Conservation (phyloP, 2,797 vertebrate genomes). For the Luscinia megarhynchos region DNA sequence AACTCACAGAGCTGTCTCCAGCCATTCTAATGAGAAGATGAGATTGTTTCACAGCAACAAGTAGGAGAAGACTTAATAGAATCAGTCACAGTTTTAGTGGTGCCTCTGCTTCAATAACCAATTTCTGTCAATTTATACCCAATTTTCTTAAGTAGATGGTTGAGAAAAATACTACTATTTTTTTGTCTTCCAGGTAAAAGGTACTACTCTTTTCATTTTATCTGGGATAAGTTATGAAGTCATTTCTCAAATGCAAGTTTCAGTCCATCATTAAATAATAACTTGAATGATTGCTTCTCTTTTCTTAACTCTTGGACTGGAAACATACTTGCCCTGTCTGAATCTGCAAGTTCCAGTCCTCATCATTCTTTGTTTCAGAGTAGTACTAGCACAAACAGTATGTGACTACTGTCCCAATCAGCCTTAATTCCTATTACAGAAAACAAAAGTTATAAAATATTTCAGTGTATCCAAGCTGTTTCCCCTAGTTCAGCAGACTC, state of each 20-base stretch:
- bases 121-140: neutral
- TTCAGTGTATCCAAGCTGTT: neutral
- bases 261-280: conserved; percentile 1
- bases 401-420: neutral
- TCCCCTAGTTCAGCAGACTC: neutral
- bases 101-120: neutral
- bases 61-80: conserved; percentile 1
- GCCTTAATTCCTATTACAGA: neutral
- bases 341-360: neutral
- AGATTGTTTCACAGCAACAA: neutral
- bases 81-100: neutral
- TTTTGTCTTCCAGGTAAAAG: neutral
- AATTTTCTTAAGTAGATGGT: conserved; percentile 25
- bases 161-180: neutral
- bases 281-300: neutral
- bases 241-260: neutral
- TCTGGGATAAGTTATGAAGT: neutral
- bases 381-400: neutral
- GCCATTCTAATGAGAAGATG: neutral
- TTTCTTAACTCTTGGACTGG: neutral
- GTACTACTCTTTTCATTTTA: conserved; percentile 4
- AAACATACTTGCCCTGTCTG: neutral
- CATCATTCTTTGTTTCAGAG: neutral
- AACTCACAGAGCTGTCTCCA: neutral
- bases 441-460: neutral